Evolutionary conservation across 1,140 invertebrate genomes (phyloP), one percentile per base, ranked within the genome.

Genomic region (Bombus picipes): DNA sequence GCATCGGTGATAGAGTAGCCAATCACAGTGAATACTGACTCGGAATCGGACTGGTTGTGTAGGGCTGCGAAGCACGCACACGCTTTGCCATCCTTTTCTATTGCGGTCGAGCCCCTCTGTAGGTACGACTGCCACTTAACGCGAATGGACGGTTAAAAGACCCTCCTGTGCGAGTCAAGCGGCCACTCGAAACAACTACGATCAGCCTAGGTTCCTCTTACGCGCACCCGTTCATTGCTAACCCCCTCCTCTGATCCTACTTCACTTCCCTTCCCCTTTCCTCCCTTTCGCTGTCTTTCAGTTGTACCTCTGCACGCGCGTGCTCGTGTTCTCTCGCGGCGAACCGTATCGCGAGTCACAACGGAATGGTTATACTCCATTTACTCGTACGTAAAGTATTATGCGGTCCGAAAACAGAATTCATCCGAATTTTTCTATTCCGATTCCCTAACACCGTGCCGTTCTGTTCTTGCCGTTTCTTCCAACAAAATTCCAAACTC

Each of bases 91-190:
- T 85, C 83, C 83, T 85, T 66, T 66, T 81, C 71, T 81, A 71
- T 66, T 66, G 53, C 68, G 68, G 53, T 32, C 53, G 83, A 47
- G 83, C 66, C 76, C 65, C 66, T 65, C 66, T 68, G 66, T 83
- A 83, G 73, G 80, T 86, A 84, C 85, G 74, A 75, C 83, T 85
- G 73, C 73, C 85, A 87, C 85, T 87, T 87, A 84, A 87, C 86
- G 82, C 84, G 84, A 85, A 85, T 85, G 83, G 83, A 85, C 83
- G 87, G 89, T 91, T 90, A 90, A 91, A 84, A 72, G 83, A 88
- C 89, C 89, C 89, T 90, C 87, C 68, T 71, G 89, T 75, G 66
- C 72, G 66, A 88, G 86, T 77, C 76, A 79, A 85, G 68, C 83
- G 77, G 68, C 76, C 77, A 80, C 83, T 85, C 83, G 83, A 85